Base-by-base conservation (phyloP, 2,797 vertebrate species). In the Oreortyx pictus region DNA sequence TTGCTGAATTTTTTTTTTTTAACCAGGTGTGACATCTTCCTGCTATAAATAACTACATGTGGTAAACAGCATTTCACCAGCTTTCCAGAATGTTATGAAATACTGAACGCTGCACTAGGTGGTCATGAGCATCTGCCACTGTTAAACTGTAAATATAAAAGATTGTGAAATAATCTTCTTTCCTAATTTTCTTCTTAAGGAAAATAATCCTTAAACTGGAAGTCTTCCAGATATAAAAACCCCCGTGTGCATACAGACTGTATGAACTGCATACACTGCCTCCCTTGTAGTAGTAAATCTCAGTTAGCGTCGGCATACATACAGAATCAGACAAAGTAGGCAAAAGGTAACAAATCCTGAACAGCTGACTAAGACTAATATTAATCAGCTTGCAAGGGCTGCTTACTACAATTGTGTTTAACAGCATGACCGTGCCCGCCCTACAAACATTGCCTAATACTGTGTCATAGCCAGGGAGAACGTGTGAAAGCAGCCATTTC, bases 111-210 rank as follows among this genome's bases (percentile, higher is more conserved):
- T 57, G 43, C 19, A 71, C 86, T 67, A 92, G 56, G 44, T 74
- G 89, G 74, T 90, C 86, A 92, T 0, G 0, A 93, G 80, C 75
- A 75, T 43, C 46, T 79, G 83, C 22, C 52, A 50, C 29, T 27
- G 27, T 47, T 89, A 61, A 84, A 60, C 1, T 82, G 41, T 67
- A 88, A 94, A 73, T 72, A 52, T 0, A 78, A 31, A 33, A 73
- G 47, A 73, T 66, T 86, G 37, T 67, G 46, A 67, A 43, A 91
- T 37, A 70, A 84, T 60, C 74, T 61, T 70, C 67, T 85, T 83
- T 72, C 66, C 31, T 54, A 31, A 68, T 75, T 88, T 89, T 86
- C 73, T 93, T 90, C 95, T 65, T 67, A 87, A 85, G 62, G 73
- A 64, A 88, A 95, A 91, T 66, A 88, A 67, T 81, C 50, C 44